Evolutionary conservation across 2,113 vertebrate genomes (phyloP), one percentile per base, ranked within the genome.

Genomic region (Zosterops hypoxanthus): DNA sequence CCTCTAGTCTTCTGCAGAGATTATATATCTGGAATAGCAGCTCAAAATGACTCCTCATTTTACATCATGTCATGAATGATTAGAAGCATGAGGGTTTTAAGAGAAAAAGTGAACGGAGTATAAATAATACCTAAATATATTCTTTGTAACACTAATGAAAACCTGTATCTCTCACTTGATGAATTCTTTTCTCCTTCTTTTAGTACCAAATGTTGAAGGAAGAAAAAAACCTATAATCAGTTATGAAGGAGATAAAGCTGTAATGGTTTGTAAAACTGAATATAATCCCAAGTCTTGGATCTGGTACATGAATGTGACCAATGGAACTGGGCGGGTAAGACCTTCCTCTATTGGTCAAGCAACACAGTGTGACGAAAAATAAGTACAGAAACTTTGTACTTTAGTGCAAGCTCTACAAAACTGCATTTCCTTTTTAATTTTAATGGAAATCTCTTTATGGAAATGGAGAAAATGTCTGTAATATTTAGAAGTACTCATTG

Each of bases 291-390:
- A 64, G 50, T 13, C 46, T 34, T 98, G 98, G 98, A 82, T 41
- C 9, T 98, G 98, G 98, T 97, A 97, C 70, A 76, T 20, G 57
- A 66, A 97, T 68, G 69, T 19, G 60, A 66, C 31, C 46, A 98
- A 97, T 63, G 97, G 91, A 86, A 98, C 92, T 50, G 60, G 93
- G 33, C 70, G 83, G 98, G 98, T 98, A 97, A 97, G 94, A 17
- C 61, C 52, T 41, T 20, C 5, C 26, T 90, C 82, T 61, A 70
- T 86, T 93, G 12, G 41, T 50, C 18, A 90, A 20, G 16, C 17
- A 55, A 50, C 79, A 76, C 6, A 49, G 12, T 20, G 8, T 64
- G 39, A 42, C 23, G 73, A 22, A 86, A 77, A 31, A 2, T 17
- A 50, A 50, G 21, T 71, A 39, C 4, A 49, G 28, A 23, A 20